Conservation (phyloP, 2,113 vertebrate genomes). For the Fregetta grallaria region DNA sequence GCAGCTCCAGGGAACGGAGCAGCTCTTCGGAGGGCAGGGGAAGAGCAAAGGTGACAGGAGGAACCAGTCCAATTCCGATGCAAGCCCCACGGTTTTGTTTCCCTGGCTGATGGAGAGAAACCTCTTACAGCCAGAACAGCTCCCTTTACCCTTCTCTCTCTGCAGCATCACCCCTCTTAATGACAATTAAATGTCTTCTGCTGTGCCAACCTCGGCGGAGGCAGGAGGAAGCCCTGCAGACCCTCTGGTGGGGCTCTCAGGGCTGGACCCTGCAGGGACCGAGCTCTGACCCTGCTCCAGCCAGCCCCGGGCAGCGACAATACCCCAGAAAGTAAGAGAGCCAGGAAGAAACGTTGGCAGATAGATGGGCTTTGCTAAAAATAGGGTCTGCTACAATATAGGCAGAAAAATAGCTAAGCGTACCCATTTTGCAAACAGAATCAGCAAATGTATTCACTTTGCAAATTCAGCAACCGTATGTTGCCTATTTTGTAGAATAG, state of each 20-base stretch:
- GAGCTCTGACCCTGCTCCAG: constrained; percentile 7
- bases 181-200: neutral
- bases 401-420: constrained; percentile 63
- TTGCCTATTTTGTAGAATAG: constrained; percentile 62
- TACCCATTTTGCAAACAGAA: constrained; percentile 61
- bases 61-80: neutral
- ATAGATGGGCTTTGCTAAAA: constrained; percentile 55
- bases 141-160: neutral
- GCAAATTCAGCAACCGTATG: constrained; percentile 65
- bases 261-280: neutral
- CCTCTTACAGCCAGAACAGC: neutral
- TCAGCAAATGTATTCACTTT: constrained; percentile 65
- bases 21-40: neutral
- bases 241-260: neutral
- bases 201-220: neutral
- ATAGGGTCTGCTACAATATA: constrained; percentile 50
- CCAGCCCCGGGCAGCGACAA: neutral
- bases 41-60: constrained; percentile 16
- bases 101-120: neutral
- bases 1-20: neutral
- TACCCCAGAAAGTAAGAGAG: constrained; percentile 15
- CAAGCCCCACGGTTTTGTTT: neutral
- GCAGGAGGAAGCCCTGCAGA: neutral
- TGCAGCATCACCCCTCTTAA: neutral
- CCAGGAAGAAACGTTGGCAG: neutral